Evolutionary conservation across 2,113 vertebrate species (phyloP).

Genomic region (Garra rufa): DNA sequence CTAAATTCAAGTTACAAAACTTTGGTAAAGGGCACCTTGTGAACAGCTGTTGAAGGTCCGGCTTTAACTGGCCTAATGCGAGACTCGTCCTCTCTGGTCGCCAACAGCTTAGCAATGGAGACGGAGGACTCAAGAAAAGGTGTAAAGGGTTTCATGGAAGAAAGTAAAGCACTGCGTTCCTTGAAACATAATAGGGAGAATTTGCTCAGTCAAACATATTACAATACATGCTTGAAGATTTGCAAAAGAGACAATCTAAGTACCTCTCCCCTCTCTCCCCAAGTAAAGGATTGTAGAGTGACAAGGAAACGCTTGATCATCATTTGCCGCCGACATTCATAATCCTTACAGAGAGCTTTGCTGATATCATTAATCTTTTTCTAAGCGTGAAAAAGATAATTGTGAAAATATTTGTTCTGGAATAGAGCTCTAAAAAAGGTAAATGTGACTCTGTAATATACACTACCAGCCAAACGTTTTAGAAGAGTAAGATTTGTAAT

Average conservation of each 20-base stretch:
- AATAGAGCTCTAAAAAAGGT: background rate
- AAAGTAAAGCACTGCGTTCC: constrained; percentile 66
- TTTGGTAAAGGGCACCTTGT: constrained; percentile 77
- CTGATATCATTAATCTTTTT: constrained; percentile 70
- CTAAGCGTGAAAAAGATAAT: constrained; percentile 62
- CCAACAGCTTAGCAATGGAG: constrained; percentile 78
- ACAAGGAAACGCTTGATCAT: constrained; percentile 85
- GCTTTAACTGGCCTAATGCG: constrained; percentile 71
- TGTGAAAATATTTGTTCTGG: background rate
- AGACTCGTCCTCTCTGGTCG: constrained; percentile 83
- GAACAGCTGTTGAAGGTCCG: constrained; percentile 73
- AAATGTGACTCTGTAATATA: background rate
- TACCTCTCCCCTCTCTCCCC: constrained; percentile 86
- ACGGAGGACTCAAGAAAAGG: constrained; percentile 63
- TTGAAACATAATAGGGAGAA: constrained; percentile 49
- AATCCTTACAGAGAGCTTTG: constrained; percentile 74
- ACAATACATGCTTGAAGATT: background rate
- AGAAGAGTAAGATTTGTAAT: too few relatives aligned
- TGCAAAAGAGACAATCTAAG: background rate
- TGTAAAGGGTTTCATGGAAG: constrained; percentile 62
- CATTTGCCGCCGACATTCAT: constrained; percentile 80
- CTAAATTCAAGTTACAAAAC: background rate
- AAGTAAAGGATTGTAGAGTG: constrained; percentile 84
- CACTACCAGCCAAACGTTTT: too few relatives aligned
- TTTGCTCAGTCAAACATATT: background rate